A percentile compares a stretch with the other conserved stretches of the same genome.
These are phyloP conservation scores for Nematolebias whitei DNA, from an alignment of 2,113 vertebrate genomes.

Conservation along the genomic window DNA sequence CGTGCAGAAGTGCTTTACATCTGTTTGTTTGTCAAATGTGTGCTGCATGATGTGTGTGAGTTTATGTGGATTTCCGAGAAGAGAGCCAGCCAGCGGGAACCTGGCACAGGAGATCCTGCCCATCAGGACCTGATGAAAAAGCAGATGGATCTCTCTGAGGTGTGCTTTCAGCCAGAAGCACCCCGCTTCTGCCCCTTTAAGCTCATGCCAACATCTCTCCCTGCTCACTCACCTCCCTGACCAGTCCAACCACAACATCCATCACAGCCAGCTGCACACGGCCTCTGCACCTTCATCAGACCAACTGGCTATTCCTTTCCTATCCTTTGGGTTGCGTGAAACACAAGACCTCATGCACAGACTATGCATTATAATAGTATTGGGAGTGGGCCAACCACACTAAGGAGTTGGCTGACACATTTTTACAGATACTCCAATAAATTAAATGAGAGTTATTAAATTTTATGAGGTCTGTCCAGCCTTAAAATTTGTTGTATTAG, in stretches of 20 bases:
- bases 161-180: conserved; percentile 48
- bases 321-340: conserved; percentile 35
- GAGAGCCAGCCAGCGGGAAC: conserved; percentile 47
- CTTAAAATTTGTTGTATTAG: conserved; percentile 29
- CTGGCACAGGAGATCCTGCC: conserved; percentile 65
- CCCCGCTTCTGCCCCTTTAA: conserved; percentile 25
- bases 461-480: conserved; percentile 41
- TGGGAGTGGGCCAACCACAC: conserved; percentile 26
- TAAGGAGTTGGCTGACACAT: conserved; percentile 24
- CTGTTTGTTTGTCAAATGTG: neutral
- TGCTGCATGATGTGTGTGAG: conserved; percentile 9
- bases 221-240: conserved; percentile 3
- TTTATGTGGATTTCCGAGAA: conserved; percentile 29
- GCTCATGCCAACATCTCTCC: neutral
- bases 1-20: conserved; percentile 7
- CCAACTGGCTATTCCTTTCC: conserved; percentile 51
- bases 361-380: conserved; percentile 33
- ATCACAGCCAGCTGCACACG: conserved; percentile 57
- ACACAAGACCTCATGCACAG: conserved; percentile 17
- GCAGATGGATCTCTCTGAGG: conserved; percentile 75
- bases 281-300: conserved; percentile 69
- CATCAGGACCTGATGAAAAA: conserved; percentile 64
- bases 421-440: conserved; percentile 53
- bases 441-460: conserved; percentile 59
- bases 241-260: conserved; percentile 21